Evolutionary conservation across 1,140 invertebrate species (phyloP), one percentile per base, ranked within the genome.

Genomic region (Plutomurus gul): DNA sequence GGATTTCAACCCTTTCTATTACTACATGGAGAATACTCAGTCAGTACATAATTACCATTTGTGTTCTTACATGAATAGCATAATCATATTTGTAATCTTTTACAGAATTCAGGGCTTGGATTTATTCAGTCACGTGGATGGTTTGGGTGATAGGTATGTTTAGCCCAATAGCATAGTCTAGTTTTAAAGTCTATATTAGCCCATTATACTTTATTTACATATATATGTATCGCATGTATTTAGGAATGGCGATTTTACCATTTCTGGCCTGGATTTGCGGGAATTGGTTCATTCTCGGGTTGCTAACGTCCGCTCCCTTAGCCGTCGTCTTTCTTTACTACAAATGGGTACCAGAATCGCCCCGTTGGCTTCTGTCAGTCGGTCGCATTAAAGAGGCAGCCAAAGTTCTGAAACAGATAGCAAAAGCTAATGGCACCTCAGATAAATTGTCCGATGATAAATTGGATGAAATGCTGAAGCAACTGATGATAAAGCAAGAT

Each of bases 341-440:
- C 25, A 72, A 49, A 18, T 60, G 22, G 20, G 83, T 89, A 11
- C 89, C 88, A 0, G 89, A 90, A 84, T 87, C 88, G 7, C 86
- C 89, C 1, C 76, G 87, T 36, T 90, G 89, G 89, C 84, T 89
- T 8, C 36, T 89, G 0, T 86, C 85, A 18, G 86, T 86, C 65
- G 87, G 88, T 18, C 84, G 85, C 75, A 86, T 87, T 73, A 85
- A 87, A 33, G 88, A 90, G 84, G 90, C 90, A 0, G 84, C 86
- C 74, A 76, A 71, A 43, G 84, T 87, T 1, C 56, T 88, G 16
- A 81, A 81, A n/a, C 1, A 78, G 39, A 81, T 83, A 36, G 79
- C 82, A 1, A 22, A 81, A 39, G 20, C n/a, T 2, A 83, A 83
- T 46, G 75, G 75, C n/a, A 81, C 37, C 1, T 16, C 43, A 4